phyloP scores from a whole-genome alignment of 2,113 vertebrate genomes.

The Thinocorus orbignyianus region DNA sequence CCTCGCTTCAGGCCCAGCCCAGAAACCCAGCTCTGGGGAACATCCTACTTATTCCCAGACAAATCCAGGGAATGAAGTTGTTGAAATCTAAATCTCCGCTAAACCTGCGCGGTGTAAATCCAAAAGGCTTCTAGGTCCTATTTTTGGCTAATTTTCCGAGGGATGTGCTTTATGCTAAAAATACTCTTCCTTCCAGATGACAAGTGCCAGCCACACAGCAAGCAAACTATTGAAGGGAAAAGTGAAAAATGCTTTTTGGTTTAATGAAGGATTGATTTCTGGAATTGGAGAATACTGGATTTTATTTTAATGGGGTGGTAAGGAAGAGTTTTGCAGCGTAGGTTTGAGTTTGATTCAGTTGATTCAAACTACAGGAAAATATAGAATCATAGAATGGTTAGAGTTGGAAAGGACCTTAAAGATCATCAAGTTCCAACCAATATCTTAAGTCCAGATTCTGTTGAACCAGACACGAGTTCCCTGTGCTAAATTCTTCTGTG shows the following conservation, averaged over 20 bases:
- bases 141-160: conserved; percentile 44
- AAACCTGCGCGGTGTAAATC: conserved; percentile 2
- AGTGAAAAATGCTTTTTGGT: background rate
- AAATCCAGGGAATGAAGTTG: background rate
- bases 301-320: background rate
- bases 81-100: background rate
- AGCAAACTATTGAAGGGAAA: background rate
- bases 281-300: background rate
- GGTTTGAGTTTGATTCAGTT: background rate
- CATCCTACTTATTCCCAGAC: background rate
- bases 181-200: background rate
- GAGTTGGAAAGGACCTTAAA: too few relatives aligned
- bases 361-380: background rate
- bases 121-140: background rate
- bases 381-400: too few relatives aligned
- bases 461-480: background rate
- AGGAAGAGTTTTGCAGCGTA: background rate
- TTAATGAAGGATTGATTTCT: background rate
- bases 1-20: background rate
- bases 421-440: too few relatives aligned
- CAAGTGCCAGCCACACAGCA: background rate
- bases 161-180: conserved; percentile 29
- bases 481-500: background rate
- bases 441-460: background rate
- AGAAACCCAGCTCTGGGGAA: background rate